phyloP scores from a whole-genome alignment of 2,797 vertebrate species.

The Columba guinea region DNA sequence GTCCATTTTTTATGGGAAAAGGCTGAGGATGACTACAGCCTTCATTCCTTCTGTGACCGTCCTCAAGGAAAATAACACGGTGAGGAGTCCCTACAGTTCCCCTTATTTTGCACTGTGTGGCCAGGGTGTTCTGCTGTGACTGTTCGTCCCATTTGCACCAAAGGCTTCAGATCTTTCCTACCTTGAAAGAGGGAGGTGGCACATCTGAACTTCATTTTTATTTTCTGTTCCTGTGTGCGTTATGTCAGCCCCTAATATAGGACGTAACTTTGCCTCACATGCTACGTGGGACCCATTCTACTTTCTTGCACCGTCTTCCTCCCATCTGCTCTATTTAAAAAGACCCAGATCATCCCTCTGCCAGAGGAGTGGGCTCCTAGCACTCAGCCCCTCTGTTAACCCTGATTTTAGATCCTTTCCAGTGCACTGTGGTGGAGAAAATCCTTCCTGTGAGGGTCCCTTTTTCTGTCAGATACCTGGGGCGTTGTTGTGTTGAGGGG shows the following conservation, averaged over 20 bases:
- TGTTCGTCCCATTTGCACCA: not conserved
- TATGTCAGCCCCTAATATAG: not conserved
- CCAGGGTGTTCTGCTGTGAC: not conserved
- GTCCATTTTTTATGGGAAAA: not conserved
- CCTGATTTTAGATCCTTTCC: accelerated
- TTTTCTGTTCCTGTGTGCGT: not conserved
- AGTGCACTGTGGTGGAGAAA: accelerated
- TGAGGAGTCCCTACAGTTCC: not conserved
- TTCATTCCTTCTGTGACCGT: not conserved
- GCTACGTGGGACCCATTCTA: accelerated
- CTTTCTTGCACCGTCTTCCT: not conserved
- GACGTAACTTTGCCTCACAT: not conserved
- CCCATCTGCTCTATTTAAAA: not conserved
- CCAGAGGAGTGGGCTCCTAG: not conserved
- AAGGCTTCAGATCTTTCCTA: not conserved
- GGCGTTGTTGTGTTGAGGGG: not conserved
- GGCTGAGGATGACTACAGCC: not conserved
- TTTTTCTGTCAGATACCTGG: not conserved
- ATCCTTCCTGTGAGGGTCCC: not conserved
- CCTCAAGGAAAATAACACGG: not conserved
- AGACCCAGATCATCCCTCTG: not conserved
- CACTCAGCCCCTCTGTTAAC: not conserved
- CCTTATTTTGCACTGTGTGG: not conserved
- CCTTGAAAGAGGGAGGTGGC: not conserved
- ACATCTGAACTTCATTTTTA: not conserved